Evolutionary conservation across 2,888 invertebrate species (phyloP).

Genomic region (Siphlonurus alternatus): DNA sequence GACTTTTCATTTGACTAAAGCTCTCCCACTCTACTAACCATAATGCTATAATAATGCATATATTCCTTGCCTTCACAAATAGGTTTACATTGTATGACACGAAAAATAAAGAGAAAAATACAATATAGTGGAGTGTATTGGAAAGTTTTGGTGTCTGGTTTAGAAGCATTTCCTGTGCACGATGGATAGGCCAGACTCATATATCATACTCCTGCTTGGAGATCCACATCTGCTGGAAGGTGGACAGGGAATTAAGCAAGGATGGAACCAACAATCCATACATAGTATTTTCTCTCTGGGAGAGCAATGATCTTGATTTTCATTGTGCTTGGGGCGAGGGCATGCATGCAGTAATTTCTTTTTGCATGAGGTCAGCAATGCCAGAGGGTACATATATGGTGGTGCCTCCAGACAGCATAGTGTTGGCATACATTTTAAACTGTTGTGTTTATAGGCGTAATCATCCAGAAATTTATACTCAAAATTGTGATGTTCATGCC

Average conservation of each 20-base stretch:
- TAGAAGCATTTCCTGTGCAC: constrained; percentile 96
- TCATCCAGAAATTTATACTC: too few species aligned
- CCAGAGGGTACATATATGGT: constrained; percentile 97
- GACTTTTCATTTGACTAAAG: too few species aligned
- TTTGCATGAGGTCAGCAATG: constrained; percentile 95
- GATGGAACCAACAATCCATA: constrained; percentile 97
- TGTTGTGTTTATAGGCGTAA: too few species aligned
- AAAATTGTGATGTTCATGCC: too few species aligned
- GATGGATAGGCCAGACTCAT: constrained; percentile 87
- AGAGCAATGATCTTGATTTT: constrained; percentile 68
- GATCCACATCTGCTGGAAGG: constrained; percentile 92
- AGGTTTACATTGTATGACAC: too few species aligned
- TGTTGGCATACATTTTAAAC: constrained; percentile 87
- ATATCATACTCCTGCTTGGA: constrained; percentile 94
- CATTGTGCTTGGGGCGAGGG: constrained; percentile 48
- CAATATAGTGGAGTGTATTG: too few species aligned
- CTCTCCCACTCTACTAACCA: too few species aligned
- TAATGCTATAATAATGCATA: too few species aligned
- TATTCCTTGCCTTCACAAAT: too few species aligned
- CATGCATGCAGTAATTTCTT: constrained; percentile 92
- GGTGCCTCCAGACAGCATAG: constrained; percentile 80
- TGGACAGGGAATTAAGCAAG: constrained; percentile 75
- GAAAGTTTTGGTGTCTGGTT: too few species aligned
- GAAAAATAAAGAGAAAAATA: too few species aligned
- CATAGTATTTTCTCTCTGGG: constrained; percentile 93